These are phyloP conservation scores for Bubo bubo DNA, from an alignment of 2,113 vertebrate species.

Conservation along the genomic window DNA sequence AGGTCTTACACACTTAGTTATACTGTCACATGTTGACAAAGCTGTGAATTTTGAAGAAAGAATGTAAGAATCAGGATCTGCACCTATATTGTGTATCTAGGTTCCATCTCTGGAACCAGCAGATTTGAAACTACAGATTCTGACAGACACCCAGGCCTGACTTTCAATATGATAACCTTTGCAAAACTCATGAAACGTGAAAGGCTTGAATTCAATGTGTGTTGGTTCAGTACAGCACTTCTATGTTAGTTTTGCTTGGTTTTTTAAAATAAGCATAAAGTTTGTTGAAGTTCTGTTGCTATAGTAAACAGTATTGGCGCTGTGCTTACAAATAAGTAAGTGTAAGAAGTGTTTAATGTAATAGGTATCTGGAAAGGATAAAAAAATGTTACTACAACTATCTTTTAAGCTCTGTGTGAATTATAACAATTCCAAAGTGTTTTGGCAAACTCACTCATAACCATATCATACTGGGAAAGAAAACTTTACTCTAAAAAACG, in stretches of 20 bases:
- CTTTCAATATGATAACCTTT: background rate
- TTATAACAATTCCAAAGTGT: background rate
- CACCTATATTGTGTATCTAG: background rate
- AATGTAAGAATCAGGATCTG: background rate
- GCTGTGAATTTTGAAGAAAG: background rate
- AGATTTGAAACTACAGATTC: background rate
- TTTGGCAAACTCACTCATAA: background rate
- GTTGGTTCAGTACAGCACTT: background rate
- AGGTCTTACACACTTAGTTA: background rate
- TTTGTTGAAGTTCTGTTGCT: conserved; percentile 4
- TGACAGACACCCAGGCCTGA: background rate
- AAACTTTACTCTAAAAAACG: background rate
- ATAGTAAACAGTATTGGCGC: background rate
- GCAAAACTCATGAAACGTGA: background rate
- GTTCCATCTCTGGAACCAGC: background rate
- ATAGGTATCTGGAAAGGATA: background rate
- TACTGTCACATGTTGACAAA: background rate
- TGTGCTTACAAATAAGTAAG: background rate
- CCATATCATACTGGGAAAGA: background rate
- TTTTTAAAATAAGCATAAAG: background rate
- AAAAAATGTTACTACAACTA: background rate
- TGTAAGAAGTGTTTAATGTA: background rate
- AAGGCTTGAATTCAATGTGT: background rate
- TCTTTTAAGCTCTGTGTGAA: background rate
- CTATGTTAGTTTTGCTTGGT: background rate